A percentile compares a stretch with the other conserved stretches of the same genome.
These are phyloP conservation scores for Latrodectus elegans DNA, from an alignment of 2,888 invertebrate species.

Conservation along the genomic window DNA sequence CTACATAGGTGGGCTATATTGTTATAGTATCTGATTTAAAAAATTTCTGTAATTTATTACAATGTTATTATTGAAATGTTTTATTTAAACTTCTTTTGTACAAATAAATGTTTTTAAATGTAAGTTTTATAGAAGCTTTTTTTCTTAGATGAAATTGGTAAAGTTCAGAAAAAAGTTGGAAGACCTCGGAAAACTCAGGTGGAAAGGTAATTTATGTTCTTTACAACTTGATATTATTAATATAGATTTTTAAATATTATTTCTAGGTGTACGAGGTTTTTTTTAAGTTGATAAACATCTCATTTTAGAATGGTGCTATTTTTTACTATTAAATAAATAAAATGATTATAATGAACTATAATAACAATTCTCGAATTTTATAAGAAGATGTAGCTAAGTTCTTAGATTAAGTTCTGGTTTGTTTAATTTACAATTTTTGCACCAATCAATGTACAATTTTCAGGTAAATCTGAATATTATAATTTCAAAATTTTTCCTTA, in stretches of 20 bases:
- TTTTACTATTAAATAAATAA: neutral
- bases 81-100: neutral
- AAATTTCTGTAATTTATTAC: neutral
- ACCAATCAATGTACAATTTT: too few species aligned
- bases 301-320: neutral
- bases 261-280: too few species aligned
- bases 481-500: too few species aligned
- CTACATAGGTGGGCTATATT: neutral
- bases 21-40: neutral
- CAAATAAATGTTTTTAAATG: neutral
- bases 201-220: conserved; percentile 4
- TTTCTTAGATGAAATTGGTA: conserved; percentile 16
- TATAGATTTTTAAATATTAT: neutral
- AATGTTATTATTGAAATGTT: neutral
- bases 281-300: neutral
- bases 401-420: too few species aligned
- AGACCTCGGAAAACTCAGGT: conserved; percentile 26
- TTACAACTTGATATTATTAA: neutral
- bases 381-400: neutral
- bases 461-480: too few species aligned
- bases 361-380: neutral
- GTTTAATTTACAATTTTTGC: too few species aligned
- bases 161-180: conserved; percentile 9
- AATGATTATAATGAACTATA: neutral
- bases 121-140: neutral